These are phyloP conservation scores for Neosilurus mollespiculum DNA, from an alignment of 2,797 vertebrate genomes.

Conservation along the genomic window DNA sequence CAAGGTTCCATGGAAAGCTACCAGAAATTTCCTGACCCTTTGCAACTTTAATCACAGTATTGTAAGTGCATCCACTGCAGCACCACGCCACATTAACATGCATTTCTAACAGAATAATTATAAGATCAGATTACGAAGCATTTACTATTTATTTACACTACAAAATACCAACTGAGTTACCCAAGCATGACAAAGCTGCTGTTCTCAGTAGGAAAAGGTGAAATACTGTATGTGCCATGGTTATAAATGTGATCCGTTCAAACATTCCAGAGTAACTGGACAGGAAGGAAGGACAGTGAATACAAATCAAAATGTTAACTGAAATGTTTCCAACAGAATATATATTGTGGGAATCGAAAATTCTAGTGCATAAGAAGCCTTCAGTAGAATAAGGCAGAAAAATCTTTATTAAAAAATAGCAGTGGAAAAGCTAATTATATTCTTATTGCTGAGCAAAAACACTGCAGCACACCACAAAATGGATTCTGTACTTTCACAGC, in stretches of 20 bases:
- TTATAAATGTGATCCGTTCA: neutral
- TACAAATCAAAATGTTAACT: neutral
- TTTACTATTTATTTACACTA: neutral
- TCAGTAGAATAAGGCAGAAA: neutral
- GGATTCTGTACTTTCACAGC: neutral
- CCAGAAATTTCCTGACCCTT: no score
- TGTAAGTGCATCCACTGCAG: neutral
- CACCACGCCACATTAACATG: neutral
- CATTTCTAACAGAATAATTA: neutral
- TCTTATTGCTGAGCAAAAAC: constrained; percentile 1
- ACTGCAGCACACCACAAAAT: neutral
- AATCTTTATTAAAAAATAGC: neutral
- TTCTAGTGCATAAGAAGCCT: neutral
- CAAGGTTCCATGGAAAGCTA: no score
- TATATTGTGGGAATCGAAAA: neutral
- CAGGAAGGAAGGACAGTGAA: neutral
- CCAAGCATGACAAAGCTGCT: neutral
- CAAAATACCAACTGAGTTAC: neutral
- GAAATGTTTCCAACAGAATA: neutral
- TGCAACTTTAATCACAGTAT: no score
- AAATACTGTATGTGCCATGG: neutral
- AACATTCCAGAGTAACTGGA: neutral
- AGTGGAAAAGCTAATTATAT: neutral
- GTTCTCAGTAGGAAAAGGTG: neutral
- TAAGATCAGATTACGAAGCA: neutral